A percentile compares a stretch with the other conserved stretches of the same genome.
phyloP scores from a whole-genome alignment of 2,888 invertebrate species.

The Pammene aurita region DNA sequence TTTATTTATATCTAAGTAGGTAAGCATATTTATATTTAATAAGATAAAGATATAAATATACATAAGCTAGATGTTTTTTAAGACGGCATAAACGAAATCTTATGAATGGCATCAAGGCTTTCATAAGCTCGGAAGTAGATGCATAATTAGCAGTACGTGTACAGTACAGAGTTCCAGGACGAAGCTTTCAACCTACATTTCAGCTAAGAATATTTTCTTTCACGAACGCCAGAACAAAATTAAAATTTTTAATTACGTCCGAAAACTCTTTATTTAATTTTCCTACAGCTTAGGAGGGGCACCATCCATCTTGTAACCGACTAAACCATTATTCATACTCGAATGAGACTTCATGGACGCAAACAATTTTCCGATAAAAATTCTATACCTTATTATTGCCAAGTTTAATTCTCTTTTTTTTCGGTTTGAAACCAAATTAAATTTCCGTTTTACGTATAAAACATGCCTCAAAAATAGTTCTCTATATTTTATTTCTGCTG shows the following conservation, averaged over 20 bases:
- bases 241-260: conserved; percentile 19
- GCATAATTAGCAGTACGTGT: neutral
- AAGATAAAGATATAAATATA: neutral
- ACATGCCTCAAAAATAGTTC: too few species aligned
- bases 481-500: too few species aligned
- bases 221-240: neutral
- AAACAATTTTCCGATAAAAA: too few species aligned
- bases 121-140: neutral
- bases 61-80: neutral
- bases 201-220: conserved; percentile 10
- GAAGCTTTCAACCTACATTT: conserved; percentile 22
- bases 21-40: too few species aligned
- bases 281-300: neutral
- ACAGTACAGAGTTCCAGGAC: neutral
- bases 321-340: neutral
- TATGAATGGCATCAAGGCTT: neutral
- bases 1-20: too few species aligned
- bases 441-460: too few species aligned
- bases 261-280: conserved; percentile 5
- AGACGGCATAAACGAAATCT: neutral
- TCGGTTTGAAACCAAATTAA: too few species aligned
- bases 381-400: too few species aligned
- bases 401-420: too few species aligned
- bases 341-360: neutral
- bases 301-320: neutral